A percentile compares a stretch with the other conserved stretches of the same genome.
Conservation (phyloP, 2,888 invertebrate species). For the Suillia variegata region DNA sequence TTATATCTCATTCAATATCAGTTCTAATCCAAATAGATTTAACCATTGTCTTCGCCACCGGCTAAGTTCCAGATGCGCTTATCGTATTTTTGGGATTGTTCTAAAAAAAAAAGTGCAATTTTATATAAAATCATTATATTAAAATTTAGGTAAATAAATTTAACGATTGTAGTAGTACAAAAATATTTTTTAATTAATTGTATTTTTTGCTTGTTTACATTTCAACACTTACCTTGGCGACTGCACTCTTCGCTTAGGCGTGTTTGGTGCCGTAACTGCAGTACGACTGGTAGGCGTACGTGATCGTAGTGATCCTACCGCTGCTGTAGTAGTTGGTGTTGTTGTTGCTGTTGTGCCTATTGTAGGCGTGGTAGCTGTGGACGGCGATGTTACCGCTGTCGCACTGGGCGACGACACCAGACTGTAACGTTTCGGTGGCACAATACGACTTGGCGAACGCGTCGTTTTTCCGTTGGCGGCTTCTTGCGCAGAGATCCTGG, state of each 20-base stretch:
- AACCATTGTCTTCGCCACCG: conserved; percentile 2
- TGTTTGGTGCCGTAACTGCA: conserved; percentile 53
- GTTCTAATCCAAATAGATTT: conserved; percentile 15
- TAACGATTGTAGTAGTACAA: conserved; percentile 4
- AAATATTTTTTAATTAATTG: background rate
- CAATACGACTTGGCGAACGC: conserved; percentile 60
- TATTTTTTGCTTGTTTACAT: background rate
- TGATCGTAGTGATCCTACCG: conserved; percentile 41
- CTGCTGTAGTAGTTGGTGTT: conserved; percentile 27
- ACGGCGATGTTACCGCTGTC: conserved; percentile 4
- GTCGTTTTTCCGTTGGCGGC: conserved; percentile 42
- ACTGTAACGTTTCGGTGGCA: conserved; percentile 60
- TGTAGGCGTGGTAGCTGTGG: conserved; percentile 15
- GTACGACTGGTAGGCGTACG: conserved; percentile 52
- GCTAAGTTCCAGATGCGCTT: conserved; percentile 18
- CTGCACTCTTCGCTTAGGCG: conserved; percentile 58
- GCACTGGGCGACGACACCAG: conserved; percentile 35
- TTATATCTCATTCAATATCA: conserved; percentile 14
- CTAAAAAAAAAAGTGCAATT: conserved; percentile 42
- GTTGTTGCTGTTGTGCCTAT: background rate
- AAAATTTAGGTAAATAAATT: conserved; percentile 7
- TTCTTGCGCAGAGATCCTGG: conserved; percentile 51
- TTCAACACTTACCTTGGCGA: conserved; percentile 52
- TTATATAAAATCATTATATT: conserved; percentile 2
- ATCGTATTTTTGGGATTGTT: conserved; percentile 55